Conservation (phyloP, 2,888 invertebrate genomes). For the Heliconius cydno region DNA sequence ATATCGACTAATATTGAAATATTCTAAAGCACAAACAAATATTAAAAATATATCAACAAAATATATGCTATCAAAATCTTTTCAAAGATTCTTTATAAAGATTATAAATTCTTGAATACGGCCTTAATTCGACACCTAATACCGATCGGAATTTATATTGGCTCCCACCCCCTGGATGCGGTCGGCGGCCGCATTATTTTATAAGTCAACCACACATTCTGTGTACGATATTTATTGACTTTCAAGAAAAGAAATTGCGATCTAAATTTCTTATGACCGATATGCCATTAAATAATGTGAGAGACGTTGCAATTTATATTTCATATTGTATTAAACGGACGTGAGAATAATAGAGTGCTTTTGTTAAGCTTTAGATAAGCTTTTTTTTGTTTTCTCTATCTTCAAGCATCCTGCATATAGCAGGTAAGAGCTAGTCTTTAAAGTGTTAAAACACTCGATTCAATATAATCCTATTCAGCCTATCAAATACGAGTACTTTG, state of each 20-base stretch:
- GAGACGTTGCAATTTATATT: background rate
- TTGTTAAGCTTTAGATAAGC: no score
- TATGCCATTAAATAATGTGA: background rate
- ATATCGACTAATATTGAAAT: background rate
- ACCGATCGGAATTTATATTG: conserved; percentile 53
- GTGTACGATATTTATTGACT: conserved; percentile 25
- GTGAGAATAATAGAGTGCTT: background rate
- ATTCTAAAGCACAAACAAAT: background rate
- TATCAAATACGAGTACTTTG: background rate
- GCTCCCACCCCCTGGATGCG: conserved; percentile 45
- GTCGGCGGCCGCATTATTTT: conserved; percentile 53
- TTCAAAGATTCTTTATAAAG: conserved; percentile 7
- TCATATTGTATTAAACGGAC: background rate
- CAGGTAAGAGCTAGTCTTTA: no score
- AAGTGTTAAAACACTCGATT: background rate
- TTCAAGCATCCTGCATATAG: background rate
- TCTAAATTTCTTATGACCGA: conserved; percentile 15
- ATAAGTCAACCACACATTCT: conserved; percentile 56
- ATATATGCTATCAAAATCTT: background rate
- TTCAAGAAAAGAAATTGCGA: conserved; percentile 22
- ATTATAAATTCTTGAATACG: conserved; percentile 32
- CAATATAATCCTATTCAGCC: accelerated
- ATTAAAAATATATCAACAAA: background rate
- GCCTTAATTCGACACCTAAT: conserved; percentile 46
- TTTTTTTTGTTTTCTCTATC: background rate